phyloP scores from a whole-genome alignment of 2,888 invertebrate species.

The Ischnus inquisitorius region DNA sequence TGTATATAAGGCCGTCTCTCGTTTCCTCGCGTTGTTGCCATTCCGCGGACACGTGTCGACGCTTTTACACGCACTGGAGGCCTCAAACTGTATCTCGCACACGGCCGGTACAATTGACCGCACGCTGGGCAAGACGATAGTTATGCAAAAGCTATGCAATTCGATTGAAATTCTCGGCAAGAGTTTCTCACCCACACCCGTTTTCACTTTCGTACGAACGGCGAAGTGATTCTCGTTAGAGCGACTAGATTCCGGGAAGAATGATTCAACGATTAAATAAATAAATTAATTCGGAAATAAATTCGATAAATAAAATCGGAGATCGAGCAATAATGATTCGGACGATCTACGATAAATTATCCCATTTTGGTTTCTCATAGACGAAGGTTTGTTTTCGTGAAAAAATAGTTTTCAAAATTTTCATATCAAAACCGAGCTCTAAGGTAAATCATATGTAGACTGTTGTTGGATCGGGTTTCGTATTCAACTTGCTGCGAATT shows the following conservation, averaged over 20 bases:
- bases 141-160: slow-evolving; percentile 20
- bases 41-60: slow-evolving; percentile 71
- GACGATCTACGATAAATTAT: too few species aligned
- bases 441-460: too few species aligned
- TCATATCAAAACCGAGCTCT: too few species aligned
- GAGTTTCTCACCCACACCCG: slow-evolving; percentile 23
- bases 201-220: slow-evolving; percentile 28
- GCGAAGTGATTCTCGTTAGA: background rate
- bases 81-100: background rate
- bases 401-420: too few species aligned
- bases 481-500: too few species aligned
- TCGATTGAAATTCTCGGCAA: slow-evolving; percentile 9
- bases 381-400: too few species aligned
- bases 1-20: slow-evolving; percentile 49
- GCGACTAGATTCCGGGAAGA: background rate
- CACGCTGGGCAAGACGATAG: slow-evolving; percentile 45
- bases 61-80: slow-evolving; percentile 28
- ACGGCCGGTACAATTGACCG: slow-evolving; percentile 36
- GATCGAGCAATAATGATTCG: background rate
- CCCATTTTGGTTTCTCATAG: too few species aligned
- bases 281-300: background rate
- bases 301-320: background rate
- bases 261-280: background rate
- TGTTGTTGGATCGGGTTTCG: too few species aligned
- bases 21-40: slow-evolving; percentile 49